Conservation (phyloP, 2,113 vertebrate species). For the Oryzias curvinotus region DNA sequence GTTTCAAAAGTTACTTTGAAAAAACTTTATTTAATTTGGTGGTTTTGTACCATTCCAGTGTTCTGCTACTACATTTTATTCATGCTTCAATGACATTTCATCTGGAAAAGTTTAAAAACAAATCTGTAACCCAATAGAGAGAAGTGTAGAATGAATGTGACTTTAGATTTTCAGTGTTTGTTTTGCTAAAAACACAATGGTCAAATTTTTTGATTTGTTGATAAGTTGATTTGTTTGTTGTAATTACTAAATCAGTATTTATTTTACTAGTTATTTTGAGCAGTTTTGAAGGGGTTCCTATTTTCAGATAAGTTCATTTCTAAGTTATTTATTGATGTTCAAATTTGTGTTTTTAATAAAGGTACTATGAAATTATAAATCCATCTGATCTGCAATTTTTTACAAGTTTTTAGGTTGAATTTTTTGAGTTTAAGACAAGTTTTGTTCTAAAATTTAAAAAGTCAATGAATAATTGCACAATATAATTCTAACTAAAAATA, state of each 20-base stretch:
- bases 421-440: not conserved
- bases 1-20: too few relatives aligned
- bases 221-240: constrained; percentile 9
- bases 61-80: too few relatives aligned
- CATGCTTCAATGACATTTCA: too few relatives aligned
- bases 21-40: too few relatives aligned
- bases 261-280: constrained; percentile 48
- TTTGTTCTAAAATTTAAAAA: too few relatives aligned
- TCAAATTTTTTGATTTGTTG: too few relatives aligned
- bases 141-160: too few relatives aligned
- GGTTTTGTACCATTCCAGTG: too few relatives aligned
- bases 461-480: too few relatives aligned
- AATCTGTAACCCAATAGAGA: too few relatives aligned
- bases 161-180: not conserved
- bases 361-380: constrained; percentile 17
- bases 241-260: constrained; percentile 18
- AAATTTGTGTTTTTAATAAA: constrained; percentile 48
- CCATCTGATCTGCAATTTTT: not conserved
- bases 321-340: constrained; percentile 43
- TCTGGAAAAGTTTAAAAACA: too few relatives aligned
- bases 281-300: constrained; percentile 32
- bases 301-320: constrained; percentile 5
- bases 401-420: not conserved
- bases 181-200: constrained; percentile 1
- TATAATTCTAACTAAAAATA: too few relatives aligned